Conservation (phyloP, 2,113 vertebrate genomes). For the Herpetotheres cachinnans region DNA sequence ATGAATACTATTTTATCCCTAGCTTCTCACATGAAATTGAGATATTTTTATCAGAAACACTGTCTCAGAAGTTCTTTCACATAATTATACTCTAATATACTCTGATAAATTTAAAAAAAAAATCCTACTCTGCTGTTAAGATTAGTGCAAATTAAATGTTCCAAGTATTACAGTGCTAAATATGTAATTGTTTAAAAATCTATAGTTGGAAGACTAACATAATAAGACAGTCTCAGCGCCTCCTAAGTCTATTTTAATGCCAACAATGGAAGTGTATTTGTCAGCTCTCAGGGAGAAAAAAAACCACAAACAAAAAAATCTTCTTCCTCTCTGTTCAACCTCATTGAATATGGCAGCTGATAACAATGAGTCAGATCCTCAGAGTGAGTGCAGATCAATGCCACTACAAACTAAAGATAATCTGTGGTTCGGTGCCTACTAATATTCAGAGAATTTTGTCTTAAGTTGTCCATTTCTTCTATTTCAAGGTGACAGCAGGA, state of each 20-base stretch:
- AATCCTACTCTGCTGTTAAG: neutral
- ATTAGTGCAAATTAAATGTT: neutral
- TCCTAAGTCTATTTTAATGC: neutral
- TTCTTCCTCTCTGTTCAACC: neutral
- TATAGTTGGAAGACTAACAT: neutral
- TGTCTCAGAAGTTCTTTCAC: neutral
- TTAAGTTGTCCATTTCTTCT: neutral
- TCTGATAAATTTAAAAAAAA: neutral
- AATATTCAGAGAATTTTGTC: neutral
- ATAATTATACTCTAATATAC: neutral
- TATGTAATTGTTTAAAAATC: neutral
- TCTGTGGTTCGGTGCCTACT: neutral
- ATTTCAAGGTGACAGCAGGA: neutral
- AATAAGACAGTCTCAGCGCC: neutral
- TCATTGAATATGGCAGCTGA: neutral
- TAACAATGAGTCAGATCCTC: neutral
- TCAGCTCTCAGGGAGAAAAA: neutral
- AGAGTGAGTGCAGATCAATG: neutral
- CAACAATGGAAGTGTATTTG: neutral
- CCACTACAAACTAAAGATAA: neutral
- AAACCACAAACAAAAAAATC: neutral
- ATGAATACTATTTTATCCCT: neutral
- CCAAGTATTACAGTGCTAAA: neutral
- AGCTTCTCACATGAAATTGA: neutral
- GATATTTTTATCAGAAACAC: neutral